Base-by-base conservation (phyloP, 2,888 invertebrate genomes). In the Nasonia oneida region DNA sequence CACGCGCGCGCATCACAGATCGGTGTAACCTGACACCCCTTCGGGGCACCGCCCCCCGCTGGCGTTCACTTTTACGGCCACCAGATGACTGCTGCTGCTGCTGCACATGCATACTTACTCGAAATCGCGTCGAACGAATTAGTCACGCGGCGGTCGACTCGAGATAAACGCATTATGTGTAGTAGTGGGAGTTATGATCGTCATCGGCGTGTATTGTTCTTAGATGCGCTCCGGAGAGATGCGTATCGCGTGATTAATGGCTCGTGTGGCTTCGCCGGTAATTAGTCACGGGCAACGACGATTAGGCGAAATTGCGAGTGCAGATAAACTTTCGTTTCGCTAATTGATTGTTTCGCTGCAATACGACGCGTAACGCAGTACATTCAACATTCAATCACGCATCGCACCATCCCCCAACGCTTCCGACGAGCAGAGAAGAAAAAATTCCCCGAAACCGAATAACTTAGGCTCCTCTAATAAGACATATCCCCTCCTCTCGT, bases 51-150 rank as follows among this genome's bases (percentile, higher is more conserved):
- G 78, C 71, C 81, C 61, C 84, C 74, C 90, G 88, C 89, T 87
- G 86, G 74, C 88, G 85, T 84, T 89, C 87, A 84, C 87, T 88
- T 87, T 85, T 84, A 81, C 77, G 53, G 81, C 71, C 47, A 74
- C 75, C 79, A 74, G 74, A 82, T 67, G 79, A 85, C 75, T 77
- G 71, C 79, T 74, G 29, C 79, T 74, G 29, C 29, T 29, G 74
- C 33, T 83, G n/a, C 57, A 70, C 70, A 14, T 8, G 47, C 15
- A 61, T 39, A 23, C n/a, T 33, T 18, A 33, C 74, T 74, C 50
- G 50, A 74, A 74, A 74, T 74, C 74, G 74, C 47, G 18, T 73
- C 39, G 33, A 42, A 53, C 73, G 77, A 83, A 86, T 86, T 81
- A 64, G 81, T 86, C 77, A 86, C 81, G 80, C 73, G 81, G 67